Base-by-base conservation (phyloP, 2,113 vertebrate species). In the Phrynocephalus versicolor region DNA sequence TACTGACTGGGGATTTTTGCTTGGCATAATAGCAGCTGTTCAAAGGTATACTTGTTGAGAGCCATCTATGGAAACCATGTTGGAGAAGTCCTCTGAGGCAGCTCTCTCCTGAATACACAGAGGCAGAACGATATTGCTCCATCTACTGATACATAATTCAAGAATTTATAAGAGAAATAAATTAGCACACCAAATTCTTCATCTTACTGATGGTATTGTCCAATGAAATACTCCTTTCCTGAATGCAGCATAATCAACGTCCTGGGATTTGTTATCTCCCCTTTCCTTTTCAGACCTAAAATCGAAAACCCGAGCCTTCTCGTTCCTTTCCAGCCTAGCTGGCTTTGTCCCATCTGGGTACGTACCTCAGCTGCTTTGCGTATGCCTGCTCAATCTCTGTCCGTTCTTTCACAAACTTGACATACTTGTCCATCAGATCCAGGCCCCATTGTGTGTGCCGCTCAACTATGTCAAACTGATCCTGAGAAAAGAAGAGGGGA, bases 361-460 rank as follows among this genome's bases (percentile, higher is more conserved):
- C 93, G 90, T 91, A 97, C 97, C 97, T 95, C 86, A 98, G 95
- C 69, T 97, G 98, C 90, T 98, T 98, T 78, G 98, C 98, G 19
- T 98, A 98, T 83, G 95, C 95, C 88, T 97, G 97, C 83, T 98
- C 98, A 19, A 98, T 97, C 91, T 98, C 98, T 0, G 97, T 97
- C 82, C 98, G 95, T 90, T 98, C 98, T 93, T 97, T 98, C 69
- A 98, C 98, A 92, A 98, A 98, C 92, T 98, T 98, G 77, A 98
- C 97, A 30, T 98, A 98, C 94, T 96, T 97, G 90, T 98, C 98
- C 93, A 98, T 94, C 94, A 98, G 96, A 81, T 98, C 98, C 94
- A 98, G 94, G 9, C 97, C 98, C 86, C 97, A 98, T 91, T 97
- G 97, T 1, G 98, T 98, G 93, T 98, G 97, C 84, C 97, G 97